Percentiles rank a stretch among this genome's conserved stretches.
phyloP scores from a whole-genome alignment of 2,888 invertebrate genomes.

The Stramonita haemastoma region DNA sequence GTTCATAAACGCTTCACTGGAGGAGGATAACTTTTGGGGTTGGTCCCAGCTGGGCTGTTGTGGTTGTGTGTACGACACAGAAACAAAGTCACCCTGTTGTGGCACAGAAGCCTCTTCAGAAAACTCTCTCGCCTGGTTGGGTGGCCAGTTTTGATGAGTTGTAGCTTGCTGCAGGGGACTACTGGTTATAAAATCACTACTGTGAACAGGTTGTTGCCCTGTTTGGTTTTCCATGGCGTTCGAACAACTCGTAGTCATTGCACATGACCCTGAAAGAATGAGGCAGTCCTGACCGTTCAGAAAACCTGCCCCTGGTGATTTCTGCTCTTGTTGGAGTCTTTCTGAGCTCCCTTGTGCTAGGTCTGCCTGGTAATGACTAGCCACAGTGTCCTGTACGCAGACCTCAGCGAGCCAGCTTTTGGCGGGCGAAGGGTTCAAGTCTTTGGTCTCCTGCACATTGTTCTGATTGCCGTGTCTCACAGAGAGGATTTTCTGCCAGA shows the following conservation, averaged over 20 bases:
- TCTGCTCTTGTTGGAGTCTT: background rate
- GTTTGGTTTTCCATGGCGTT: background rate
- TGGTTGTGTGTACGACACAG: background rate
- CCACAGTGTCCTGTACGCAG: background rate
- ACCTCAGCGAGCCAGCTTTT: background rate
- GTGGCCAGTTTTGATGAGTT: background rate
- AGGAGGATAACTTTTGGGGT: background rate
- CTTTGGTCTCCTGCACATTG: background rate
- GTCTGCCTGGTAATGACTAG: background rate
- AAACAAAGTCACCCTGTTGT: background rate
- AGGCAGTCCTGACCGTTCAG: no score
- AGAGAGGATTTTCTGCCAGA: slow-evolving; percentile 27
- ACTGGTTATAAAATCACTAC: background rate
- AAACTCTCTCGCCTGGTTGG: background rate
- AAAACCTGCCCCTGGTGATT: background rate
- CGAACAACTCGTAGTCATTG: background rate
- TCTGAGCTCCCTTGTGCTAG: background rate
- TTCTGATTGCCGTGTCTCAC: slow-evolving; percentile 26
- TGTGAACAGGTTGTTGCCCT: background rate
- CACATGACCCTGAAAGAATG: background rate
- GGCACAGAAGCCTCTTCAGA: background rate
- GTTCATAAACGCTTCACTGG: background rate
- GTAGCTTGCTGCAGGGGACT: background rate
- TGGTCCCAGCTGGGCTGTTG: background rate
- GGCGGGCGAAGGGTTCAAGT: background rate